These are phyloP conservation scores for Hirtodrosophila histrioides DNA, from an alignment of 2,888 invertebrate genomes.

Conservation along the genomic window DNA sequence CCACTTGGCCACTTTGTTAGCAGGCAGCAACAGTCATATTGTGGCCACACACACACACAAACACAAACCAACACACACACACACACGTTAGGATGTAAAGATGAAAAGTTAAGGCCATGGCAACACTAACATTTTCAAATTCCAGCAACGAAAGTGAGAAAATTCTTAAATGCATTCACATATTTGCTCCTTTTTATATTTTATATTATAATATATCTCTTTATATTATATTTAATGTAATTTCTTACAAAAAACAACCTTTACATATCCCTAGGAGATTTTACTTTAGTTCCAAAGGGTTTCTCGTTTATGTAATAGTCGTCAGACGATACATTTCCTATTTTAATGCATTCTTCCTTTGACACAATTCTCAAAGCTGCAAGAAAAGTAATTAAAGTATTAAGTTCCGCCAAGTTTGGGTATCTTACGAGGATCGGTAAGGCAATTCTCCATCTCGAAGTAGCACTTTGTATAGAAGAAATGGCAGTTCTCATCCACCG, in stretches of 20 bases:
- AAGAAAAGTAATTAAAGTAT: too few species aligned
- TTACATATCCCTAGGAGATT: too few species aligned
- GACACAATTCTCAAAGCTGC: too few species aligned
- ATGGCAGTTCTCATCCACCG: constrained; percentile 1
- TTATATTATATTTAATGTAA: too few species aligned
- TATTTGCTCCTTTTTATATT: too few species aligned
- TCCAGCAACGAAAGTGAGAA: constrained; percentile 72
- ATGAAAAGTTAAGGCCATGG: constrained; percentile 70
- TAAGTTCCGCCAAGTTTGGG: too few species aligned
- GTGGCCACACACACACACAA: constrained; percentile 30
- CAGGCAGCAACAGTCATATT: constrained; percentile 60
- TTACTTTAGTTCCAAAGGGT: background rate
- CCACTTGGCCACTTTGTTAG: constrained; percentile 78
- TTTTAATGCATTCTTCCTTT: too few species aligned
- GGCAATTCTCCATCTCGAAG: background rate
- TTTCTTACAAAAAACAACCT: too few species aligned
- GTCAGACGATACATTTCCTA: too few species aligned
- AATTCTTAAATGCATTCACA: constrained; percentile 60
- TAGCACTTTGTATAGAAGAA: background rate
- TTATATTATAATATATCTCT: too few species aligned
- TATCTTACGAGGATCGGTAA: too few species aligned
- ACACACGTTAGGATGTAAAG: constrained; percentile 21
- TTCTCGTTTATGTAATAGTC: too few species aligned
- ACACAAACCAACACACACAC: constrained; percentile 5
- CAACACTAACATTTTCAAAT: constrained; percentile 69